Percentiles rank a stretch among this genome's conserved stretches.
These are phyloP conservation scores for Ophioninae sp. DNA, from an alignment of 2,888 invertebrate genomes.

Conservation along the genomic window DNA sequence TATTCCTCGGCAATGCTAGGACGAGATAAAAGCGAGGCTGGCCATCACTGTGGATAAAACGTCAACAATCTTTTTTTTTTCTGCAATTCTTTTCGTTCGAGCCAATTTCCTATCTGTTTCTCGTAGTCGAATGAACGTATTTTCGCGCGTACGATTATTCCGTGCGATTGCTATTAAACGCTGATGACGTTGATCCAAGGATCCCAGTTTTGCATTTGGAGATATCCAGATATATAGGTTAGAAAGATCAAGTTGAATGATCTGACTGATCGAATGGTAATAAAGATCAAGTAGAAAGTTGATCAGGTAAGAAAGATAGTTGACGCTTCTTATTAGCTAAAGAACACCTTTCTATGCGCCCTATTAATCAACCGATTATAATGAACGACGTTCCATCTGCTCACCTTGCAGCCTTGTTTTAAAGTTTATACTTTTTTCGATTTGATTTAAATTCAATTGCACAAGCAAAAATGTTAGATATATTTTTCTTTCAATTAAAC, in stretches of 20 bases:
- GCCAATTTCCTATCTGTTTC: not conserved
- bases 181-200: not conserved
- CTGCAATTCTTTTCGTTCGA: conserved; percentile 13
- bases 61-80: conserved; percentile 8
- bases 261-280: too few relatives aligned
- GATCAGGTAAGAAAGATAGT: not conserved
- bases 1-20: conserved; percentile 28
- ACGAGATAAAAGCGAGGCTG: conserved; percentile 48
- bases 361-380: not conserved
- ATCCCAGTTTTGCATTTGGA: not conserved
- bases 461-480: too few relatives aligned
- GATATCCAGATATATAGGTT: not conserved
- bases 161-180: not conserved
- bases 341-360: not conserved
- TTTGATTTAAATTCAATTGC: not conserved
- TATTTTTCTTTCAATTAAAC: too few relatives aligned
- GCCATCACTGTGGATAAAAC: conserved; percentile 27
- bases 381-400: too few relatives aligned
- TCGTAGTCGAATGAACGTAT: not conserved
- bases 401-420: too few relatives aligned
- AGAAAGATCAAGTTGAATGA: not conserved
- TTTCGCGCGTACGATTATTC: not conserved
- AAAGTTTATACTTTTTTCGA: not conserved
- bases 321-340: not conserved
- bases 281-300: too few relatives aligned